Evolutionary conservation across 1,140 invertebrate species (phyloP), one percentile per base, ranked within the genome.

Genomic region (Antheraea pernyi): DNA sequence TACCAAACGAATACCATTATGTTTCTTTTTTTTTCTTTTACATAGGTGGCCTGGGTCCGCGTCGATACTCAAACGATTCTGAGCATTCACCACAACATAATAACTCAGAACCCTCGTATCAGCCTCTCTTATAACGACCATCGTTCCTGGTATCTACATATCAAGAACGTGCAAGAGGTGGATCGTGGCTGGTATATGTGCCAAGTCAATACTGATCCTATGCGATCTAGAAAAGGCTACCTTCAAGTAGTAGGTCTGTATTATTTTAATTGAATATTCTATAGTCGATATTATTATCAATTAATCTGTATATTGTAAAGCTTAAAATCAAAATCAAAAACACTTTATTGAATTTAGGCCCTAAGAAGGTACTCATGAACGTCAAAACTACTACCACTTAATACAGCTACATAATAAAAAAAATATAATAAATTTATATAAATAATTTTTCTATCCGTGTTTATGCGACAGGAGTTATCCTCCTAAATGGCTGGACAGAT

Each of bases 61-160:
- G 96, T 98, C 37, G 97, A 98, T 81, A 98, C 97, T 0, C 97
- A 98, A 89, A 97, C 97, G 5, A 98, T 98, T 76, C 92, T 98
- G 37, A 97, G 97, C 30, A 98, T 98, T 78, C 97, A 98, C 82
- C 96, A 97, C 86, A 96, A 96, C 81, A 97, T 98, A 59, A 97
- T 98, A 75, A 97, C 97, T 3, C 96, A 97, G 86, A 98, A 98
- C 89, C 95, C 96, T 7, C 94, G 97, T 73, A 97, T 98, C 73
- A 96, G 96, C 10, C 92, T 98, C 59, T 96, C 97, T 19, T 97
- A 96, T 91, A 98, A 97, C 84, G 97, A 98, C 84, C 96, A 98
- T 85, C 94, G 97, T 9, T 97, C 97, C 9, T 98, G 97, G 97
- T 97, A 96, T 86, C 93, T 98, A 59, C 97, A 97, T 79, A 97